A percentile compares a stretch with the other conserved stretches of the same genome.
Conservation (phyloP, 2,888 invertebrate genomes). For the Lapara coniferarum region DNA sequence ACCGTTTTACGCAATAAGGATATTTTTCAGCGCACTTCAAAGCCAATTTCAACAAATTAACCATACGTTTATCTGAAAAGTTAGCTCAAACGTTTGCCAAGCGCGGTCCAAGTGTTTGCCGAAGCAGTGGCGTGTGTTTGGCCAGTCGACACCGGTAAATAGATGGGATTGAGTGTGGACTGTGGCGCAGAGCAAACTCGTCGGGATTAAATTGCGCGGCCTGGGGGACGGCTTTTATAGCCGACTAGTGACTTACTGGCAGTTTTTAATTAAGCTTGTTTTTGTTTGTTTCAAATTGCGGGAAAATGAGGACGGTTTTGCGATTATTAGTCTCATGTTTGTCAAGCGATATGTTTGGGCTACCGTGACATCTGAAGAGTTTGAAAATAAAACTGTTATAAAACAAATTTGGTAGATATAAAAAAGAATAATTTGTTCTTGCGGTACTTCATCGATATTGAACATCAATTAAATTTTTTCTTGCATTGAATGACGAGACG, state of each 20-base stretch:
- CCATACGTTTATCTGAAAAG: not conserved
- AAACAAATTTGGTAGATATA: no score
- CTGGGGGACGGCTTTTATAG: slow-evolving; percentile 4
- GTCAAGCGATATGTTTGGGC: not conserved
- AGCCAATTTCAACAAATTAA: slow-evolving; percentile 4
- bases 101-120: slow-evolving; percentile 13
- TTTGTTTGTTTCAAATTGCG: not conserved
- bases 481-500: no score
- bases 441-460: no score
- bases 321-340: not conserved
- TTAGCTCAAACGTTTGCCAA: slow-evolving; percentile 17
- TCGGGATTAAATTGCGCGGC: slow-evolving; percentile 19
- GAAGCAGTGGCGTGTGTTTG: slow-evolving; percentile 24
- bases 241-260: slow-evolving; percentile 13
- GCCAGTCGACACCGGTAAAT: slow-evolving; percentile 20
- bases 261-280: slow-evolving; percentile 10
- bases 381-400: no score
- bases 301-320: no score
- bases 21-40: no score
- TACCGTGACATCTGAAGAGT: not conserved
- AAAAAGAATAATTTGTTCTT: no score
- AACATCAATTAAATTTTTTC: no score
- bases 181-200: slow-evolving; percentile 17
- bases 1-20: no score
- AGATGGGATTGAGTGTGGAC: slow-evolving; percentile 12